Evolutionary conservation across 2,888 invertebrate species (phyloP), one percentile per base, ranked within the genome.

Genomic region (Alitta virens): DNA sequence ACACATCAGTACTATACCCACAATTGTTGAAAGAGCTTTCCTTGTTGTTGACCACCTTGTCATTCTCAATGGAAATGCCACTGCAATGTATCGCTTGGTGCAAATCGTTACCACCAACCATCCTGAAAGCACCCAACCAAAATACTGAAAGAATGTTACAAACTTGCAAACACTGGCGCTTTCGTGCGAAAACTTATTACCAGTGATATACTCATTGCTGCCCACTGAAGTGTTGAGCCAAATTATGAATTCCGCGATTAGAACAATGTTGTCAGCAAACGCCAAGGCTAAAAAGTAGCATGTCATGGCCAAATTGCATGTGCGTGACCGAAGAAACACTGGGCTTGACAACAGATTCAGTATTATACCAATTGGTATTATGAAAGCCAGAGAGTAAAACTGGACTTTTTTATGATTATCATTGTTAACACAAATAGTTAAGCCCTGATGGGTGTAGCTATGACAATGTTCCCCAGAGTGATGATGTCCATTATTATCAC

Each of bases 81-180:
- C 49, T 3, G 57, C 43, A 21, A 57, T 18, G 27, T 46, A 57
- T 3, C 57, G 57, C 26, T 57, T 49, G 3, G 49, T 57, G 9
- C 46, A 49, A 9, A 57, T 57, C 14, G 49, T 49, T 9, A 57
- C 57, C 18, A 49, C 49, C 27, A 57, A 49, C 57, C 57, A 57
- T 2, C 46, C 43, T 24, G 57, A 57, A 46, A 46, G 49, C 49
- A 57, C 49, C 49, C 57, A 49, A 7, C 46, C 49, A 3, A 46
- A 46, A 27, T 46, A 57, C 1, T 49, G 57, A 23, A 57, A 33
- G 49, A 57, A 57, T n/a, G 43, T 24, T 14, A 33, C 49, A 49
- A 57, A 57, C 33, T 57, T 57, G 18, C 57, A 57, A 49, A 57
- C 18, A 9, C 14, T n/a, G 18, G 40, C 42, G 5, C 25, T 40